Percentiles rank a stretch among this genome's conserved stretches.
phyloP scores from a whole-genome alignment of 2,113 vertebrate genomes.

The Neogobius melanostomus region DNA sequence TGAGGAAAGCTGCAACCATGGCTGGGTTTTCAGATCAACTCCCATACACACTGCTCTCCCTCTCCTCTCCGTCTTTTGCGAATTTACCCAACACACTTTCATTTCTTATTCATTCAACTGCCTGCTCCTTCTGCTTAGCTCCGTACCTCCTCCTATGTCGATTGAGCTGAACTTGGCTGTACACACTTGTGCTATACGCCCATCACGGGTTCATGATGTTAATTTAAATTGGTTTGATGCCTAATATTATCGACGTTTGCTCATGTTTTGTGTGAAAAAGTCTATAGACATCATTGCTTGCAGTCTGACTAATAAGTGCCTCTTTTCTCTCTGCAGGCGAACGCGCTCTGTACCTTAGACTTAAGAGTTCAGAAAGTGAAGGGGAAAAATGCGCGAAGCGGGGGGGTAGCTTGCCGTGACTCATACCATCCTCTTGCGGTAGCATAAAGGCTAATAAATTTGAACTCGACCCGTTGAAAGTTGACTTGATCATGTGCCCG shows the following conservation, averaged over 20 bases:
- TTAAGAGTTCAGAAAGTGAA: constrained; percentile 39
- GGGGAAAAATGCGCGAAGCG: constrained; percentile 12
- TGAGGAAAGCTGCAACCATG: constrained; percentile 65
- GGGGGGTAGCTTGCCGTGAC: constrained; percentile 32
- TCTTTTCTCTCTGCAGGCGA: constrained; percentile 23
- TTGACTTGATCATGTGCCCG: constrained; percentile 21
- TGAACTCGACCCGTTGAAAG: constrained; percentile 14
- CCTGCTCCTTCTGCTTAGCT: constrained; percentile 55
- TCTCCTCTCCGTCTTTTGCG: constrained; percentile 30
- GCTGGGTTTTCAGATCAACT: constrained; percentile 71
- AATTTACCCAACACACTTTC: constrained; percentile 72
- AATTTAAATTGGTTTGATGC: constrained; percentile 44
- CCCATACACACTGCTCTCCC: constrained; percentile 41
- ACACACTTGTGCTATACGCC: constrained; percentile 42
- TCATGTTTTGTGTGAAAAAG: constrained; percentile 12
- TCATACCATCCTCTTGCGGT: constrained; percentile 34
- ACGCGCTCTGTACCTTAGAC: constrained; percentile 36
- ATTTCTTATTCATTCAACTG: constrained; percentile 77
- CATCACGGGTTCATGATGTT: constrained; percentile 43
- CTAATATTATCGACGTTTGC: constrained; percentile 35
- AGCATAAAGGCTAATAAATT: constrained; percentile 21
- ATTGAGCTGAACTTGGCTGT: constrained; percentile 52
- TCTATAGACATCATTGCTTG: neutral
- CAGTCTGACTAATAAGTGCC: constrained; percentile 37
- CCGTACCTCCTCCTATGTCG: constrained; percentile 36